Evolutionary conservation across 2,888 invertebrate species (phyloP), one percentile per base, ranked within the genome.

Genomic region (Hirtodrosophila duncani): DNA sequence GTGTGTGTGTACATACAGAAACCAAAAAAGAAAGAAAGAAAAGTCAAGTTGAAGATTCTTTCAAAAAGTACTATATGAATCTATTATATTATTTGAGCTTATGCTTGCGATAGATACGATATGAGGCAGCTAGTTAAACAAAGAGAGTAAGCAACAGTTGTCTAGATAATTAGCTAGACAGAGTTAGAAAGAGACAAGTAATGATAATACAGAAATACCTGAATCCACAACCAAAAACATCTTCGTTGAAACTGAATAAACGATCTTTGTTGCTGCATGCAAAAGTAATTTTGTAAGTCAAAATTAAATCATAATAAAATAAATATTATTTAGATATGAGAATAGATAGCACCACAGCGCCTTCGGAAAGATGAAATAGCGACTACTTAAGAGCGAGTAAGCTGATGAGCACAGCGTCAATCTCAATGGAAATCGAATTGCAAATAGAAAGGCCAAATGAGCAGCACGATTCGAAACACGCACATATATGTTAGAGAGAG

Each of bases 201-300:
- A 21, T 45, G 20, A 31, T 43, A 48, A 57, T 41, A 75, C 64
- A 63, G 61, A 65, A n/a, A 61, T 85, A 84, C 83, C 83, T 84
- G 83, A 83, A 79, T 85, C 85, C 84, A 55, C 63, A 74, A 80
- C 91, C 91, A 89, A 91, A 92, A 81, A 91, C 91, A 88, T 92
- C 92, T 89, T 91, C 91, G 86, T 91, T 91, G 88, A 93, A 90
- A 90, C 92, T 92, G 89, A 93, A 93, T 82, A 93, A 90, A 88
- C 92, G 91, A 88, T 93, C 92, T 88, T 92, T 91, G 88, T 92
- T 91, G 92, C 93, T 93, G 92, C 92, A 91, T 92, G 92, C 91
- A 90, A 14, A 1, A 38, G 5, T 53, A n/a, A n/a, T n/a, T n/a
- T n/a, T n/a, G n/a, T n/a, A n/a, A n/a, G n/a, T n/a, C n/a, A n/a